These are phyloP conservation scores for Lordiphosa andalusiaca DNA, from an alignment of 2,888 invertebrate species.

Conservation along the genomic window DNA sequence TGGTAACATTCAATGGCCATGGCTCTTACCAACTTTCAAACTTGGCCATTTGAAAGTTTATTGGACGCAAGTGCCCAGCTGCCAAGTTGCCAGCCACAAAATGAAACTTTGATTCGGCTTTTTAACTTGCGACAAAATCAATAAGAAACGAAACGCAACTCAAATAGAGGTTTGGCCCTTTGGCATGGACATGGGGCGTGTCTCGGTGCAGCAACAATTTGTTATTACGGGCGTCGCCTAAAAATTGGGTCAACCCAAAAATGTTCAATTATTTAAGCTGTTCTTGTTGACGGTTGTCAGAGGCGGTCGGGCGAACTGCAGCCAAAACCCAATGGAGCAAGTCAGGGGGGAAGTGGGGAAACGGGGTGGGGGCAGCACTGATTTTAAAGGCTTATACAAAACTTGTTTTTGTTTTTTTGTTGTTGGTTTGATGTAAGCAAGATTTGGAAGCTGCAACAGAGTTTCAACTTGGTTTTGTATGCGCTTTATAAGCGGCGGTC, in stretches of 20 bases:
- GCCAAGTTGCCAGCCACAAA: slow-evolving; percentile 15
- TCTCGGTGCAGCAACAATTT: slow-evolving; percentile 25
- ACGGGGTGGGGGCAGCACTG: slow-evolving; percentile 11
- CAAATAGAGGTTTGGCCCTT: slow-evolving; percentile 27
- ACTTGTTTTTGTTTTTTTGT: slow-evolving; percentile 44
- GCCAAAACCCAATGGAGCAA: slow-evolving; percentile 9
- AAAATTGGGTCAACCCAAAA: slow-evolving; percentile 67
- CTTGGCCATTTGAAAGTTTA: slow-evolving; percentile 68
- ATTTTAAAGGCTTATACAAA: slow-evolving; percentile 42
- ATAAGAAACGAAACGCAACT: slow-evolving; percentile 24
- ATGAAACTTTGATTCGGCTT: slow-evolving; percentile 18
- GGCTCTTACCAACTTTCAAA: slow-evolving; percentile 62
- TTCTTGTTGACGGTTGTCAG: slow-evolving; percentile 29
- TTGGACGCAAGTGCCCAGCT: slow-evolving; percentile 46
- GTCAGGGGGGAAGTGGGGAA: not conserved
- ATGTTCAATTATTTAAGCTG: slow-evolving; percentile 58
- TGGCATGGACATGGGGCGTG: slow-evolving; percentile 20
- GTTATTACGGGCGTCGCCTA: slow-evolving; percentile 41
- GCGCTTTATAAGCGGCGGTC: slow-evolving; percentile 22
- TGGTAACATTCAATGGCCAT: slow-evolving; percentile 56
- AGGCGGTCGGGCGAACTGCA: slow-evolving; percentile 44
- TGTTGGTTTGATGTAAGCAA: slow-evolving; percentile 47
- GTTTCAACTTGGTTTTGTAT: slow-evolving; percentile 23
- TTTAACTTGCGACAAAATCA: slow-evolving; percentile 35
- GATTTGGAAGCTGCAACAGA: slow-evolving; percentile 35